Evolutionary conservation across 2,888 invertebrate genomes (phyloP), one percentile per base, ranked within the genome.

Genomic region (Drosophila mulleri): DNA sequence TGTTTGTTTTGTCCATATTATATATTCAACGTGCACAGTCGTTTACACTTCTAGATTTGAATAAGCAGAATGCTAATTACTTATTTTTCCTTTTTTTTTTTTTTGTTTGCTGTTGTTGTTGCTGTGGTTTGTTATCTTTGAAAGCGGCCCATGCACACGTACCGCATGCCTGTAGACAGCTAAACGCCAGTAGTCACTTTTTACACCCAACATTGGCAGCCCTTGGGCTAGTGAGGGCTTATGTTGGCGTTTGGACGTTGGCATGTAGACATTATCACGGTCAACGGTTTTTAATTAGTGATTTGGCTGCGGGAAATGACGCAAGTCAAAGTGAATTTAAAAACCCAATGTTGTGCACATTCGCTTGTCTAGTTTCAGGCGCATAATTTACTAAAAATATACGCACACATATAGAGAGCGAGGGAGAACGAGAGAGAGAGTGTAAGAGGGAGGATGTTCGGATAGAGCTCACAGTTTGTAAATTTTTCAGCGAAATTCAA

Each of bases 251-350:
- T 42, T 29, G 68, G 47, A 59, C 53, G 61, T 64, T 59, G 59
- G 64, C 70, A 66, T 72, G 74, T 75, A 66, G 67, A 76, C 84
- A 77, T 82, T 72, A 67, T 75, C 80, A 78, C 80, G 83, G 84
- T 84, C 82, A 83, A 78, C 66, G 82, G 71, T 56, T 83, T 83
- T 82, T 82, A 83, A 83, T 83, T 83, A 82, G 82, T 54, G 70
- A 72, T 75, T 82, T 83, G 60, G 76, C 78, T 78, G 75, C 65
- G 62, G 82, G 80, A 75, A 68, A 79, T 69, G 66, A 44, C 52
- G 78, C 63, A 67, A 70, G 63, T 63, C 69, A 83, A 83, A 84
- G 82, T 76, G 83, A 82, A 82, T 84, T 74, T 66, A 32, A 53
- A 47, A 68, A 18, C 26, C 12, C 20, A 42, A 57, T 16, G 23